phyloP scores from a whole-genome alignment of 2,797 vertebrate genomes.

The Heteromormyrus szaboi region DNA sequence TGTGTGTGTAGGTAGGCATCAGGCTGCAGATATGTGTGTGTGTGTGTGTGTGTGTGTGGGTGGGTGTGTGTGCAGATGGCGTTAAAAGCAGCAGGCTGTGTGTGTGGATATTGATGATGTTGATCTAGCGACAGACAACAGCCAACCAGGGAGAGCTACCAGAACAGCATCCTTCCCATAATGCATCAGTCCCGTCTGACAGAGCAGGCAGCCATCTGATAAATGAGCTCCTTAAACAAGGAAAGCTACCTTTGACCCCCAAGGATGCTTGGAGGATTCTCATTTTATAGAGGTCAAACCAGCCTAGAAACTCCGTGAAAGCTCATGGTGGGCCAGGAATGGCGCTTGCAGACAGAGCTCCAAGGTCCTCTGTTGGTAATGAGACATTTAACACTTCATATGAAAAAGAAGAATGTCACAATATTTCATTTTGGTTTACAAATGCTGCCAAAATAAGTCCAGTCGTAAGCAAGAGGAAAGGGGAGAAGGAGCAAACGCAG shows the following conservation, averaged over 20 bases:
- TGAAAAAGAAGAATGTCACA: background rate
- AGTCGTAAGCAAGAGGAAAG: background rate
- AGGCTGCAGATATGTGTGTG: background rate
- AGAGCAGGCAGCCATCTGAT: background rate
- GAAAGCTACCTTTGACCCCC: background rate
- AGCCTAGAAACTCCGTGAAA: background rate
- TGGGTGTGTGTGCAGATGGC: background rate
- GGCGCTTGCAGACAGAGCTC: background rate
- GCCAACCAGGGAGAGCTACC: background rate
- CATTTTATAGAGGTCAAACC: background rate
- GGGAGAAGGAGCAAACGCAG: background rate
- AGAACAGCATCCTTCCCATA: background rate
- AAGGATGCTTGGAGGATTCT: constrained; percentile 32
- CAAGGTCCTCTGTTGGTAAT: background rate
- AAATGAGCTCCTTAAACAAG: background rate
- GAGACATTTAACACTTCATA: constrained; percentile 1
- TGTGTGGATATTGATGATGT: background rate
- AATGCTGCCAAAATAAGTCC: background rate
- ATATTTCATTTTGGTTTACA: background rate
- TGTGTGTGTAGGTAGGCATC: background rate
- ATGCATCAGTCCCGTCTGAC: background rate
- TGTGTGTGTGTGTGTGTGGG: background rate
- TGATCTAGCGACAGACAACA: background rate
- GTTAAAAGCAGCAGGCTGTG: background rate
- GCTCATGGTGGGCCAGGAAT: background rate